Evolutionary conservation across 2,797 vertebrate genomes (phyloP).

Genomic region (Chromis chromis): DNA sequence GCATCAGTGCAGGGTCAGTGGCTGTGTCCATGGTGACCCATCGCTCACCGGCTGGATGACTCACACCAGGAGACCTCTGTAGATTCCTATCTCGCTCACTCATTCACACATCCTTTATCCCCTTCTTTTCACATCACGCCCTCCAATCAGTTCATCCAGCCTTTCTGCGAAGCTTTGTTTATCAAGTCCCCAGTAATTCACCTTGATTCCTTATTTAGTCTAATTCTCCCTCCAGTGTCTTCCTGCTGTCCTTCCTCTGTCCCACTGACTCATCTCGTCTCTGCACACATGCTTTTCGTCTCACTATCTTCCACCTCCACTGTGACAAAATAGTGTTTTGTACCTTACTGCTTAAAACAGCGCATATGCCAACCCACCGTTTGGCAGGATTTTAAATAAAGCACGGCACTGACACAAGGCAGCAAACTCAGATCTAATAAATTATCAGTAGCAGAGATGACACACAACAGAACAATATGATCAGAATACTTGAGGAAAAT

Average conservation of each 20-base stretch:
- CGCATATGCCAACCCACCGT: neutral
- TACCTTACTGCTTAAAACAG: constrained; percentile 15
- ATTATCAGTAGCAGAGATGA: constrained; percentile 17
- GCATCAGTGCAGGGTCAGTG: constrained; percentile 76
- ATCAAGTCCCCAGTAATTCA: constrained; percentile 23
- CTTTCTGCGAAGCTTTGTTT: constrained; percentile 33
- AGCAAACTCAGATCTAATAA: constrained; percentile 5
- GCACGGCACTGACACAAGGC: constrained; percentile 2
- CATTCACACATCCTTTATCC: constrained; percentile 37
- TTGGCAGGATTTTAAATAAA: constrained; percentile 29
- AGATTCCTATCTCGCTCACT: constrained; percentile 30
- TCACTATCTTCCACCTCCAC: constrained; percentile 17
- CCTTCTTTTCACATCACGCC: constrained; percentile 14
- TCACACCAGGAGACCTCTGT: constrained; percentile 68
- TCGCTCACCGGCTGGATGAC: constrained; percentile 69
- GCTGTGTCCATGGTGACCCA: constrained; percentile 78
- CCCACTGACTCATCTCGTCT: constrained; percentile 47
- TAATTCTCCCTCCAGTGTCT: constrained; percentile 21
- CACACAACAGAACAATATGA: neutral
- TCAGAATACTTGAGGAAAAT: neutral
- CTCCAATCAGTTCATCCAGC: neutral
- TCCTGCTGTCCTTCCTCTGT: constrained; percentile 22
- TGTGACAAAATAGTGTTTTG: constrained; percentile 37
- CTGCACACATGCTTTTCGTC: constrained; percentile 23
- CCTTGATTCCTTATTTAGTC: constrained; percentile 33